Evolutionary conservation across 2,797 vertebrate genomes (phyloP).

Genomic region (Rhabdomys pumilio): DNA sequence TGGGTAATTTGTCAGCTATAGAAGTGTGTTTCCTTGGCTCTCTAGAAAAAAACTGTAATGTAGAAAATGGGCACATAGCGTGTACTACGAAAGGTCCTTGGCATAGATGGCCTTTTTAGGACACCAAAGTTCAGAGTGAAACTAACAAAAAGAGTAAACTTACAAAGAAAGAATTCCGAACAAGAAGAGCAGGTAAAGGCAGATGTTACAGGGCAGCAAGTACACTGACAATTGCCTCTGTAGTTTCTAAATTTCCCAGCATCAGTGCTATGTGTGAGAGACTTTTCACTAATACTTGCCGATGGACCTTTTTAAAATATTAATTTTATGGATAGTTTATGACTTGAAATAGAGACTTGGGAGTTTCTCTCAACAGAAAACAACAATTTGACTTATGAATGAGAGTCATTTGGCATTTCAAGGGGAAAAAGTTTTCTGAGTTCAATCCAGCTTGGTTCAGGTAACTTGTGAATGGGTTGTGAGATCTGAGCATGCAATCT

Average conservation of each 20-base stretch:
- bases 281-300: background rate
- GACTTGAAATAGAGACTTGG: constrained; percentile 32
- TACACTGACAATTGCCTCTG: background rate
- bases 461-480: background rate
- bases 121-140: background rate
- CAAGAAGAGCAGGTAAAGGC: background rate
- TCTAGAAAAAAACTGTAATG: constrained; percentile 70
- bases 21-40: constrained; percentile 52
- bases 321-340: background rate
- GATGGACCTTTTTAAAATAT: background rate
- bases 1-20: constrained; percentile 69
- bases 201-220: background rate
- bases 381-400: background rate
- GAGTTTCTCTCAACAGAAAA: background rate
- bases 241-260: background rate
- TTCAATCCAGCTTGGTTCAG: constrained; percentile 4
- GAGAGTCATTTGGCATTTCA: constrained; percentile 39
- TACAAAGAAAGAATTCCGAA: background rate
- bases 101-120: background rate
- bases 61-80: constrained; percentile 10
- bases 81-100: constrained; percentile 27
- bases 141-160: background rate
- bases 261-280: background rate
- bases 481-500: background rate
- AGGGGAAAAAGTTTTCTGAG: background rate